These are phyloP conservation scores for Onychostruthus taczanowskii DNA, from an alignment of 2,113 vertebrate species.

Conservation along the genomic window DNA sequence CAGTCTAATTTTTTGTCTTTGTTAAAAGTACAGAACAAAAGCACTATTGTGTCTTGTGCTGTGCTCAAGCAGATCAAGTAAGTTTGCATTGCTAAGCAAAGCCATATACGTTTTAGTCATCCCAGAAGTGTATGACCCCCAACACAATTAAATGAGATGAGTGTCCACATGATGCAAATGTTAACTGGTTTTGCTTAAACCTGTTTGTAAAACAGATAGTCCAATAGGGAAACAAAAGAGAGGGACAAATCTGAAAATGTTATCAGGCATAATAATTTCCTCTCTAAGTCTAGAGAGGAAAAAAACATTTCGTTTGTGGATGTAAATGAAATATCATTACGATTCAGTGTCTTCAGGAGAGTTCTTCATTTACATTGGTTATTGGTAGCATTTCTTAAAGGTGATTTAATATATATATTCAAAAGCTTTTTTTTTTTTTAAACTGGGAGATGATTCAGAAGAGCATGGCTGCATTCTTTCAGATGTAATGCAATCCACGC, in stretches of 20 bases:
- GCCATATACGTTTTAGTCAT: slow-evolving; percentile 20
- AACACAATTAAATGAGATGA: not conserved
- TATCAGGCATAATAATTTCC: slow-evolving; percentile 7
- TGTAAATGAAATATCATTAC: slow-evolving; percentile 29
- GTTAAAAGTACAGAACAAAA: slow-evolving; percentile 41
- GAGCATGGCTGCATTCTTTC: not conserved
- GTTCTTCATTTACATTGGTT: slow-evolving; percentile 4
- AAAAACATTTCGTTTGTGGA: slow-evolving; percentile 25
- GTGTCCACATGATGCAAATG: not conserved
- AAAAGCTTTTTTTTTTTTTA: not conserved
- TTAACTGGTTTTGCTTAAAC: not conserved
- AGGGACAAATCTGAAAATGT: not conserved
- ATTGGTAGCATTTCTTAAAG: slow-evolving; percentile 15
- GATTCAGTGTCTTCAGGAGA: not conserved
- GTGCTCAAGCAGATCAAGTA: slow-evolving; percentile 23
- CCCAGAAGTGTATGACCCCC: not conserved
- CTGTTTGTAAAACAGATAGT: not conserved
- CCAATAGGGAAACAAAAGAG: not conserved
- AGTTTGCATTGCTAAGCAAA: slow-evolving; percentile 47
- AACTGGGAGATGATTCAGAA: not conserved
- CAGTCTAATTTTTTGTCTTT: slow-evolving; percentile 52
- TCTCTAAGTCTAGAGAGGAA: not conserved
- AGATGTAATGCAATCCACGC: not conserved
- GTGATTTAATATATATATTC: not conserved
- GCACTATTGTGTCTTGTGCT: not conserved